Percentiles rank a stretch among this genome's conserved stretches.
phyloP scores from a whole-genome alignment of 2,113 vertebrate species.

The Tor tambroides region DNA sequence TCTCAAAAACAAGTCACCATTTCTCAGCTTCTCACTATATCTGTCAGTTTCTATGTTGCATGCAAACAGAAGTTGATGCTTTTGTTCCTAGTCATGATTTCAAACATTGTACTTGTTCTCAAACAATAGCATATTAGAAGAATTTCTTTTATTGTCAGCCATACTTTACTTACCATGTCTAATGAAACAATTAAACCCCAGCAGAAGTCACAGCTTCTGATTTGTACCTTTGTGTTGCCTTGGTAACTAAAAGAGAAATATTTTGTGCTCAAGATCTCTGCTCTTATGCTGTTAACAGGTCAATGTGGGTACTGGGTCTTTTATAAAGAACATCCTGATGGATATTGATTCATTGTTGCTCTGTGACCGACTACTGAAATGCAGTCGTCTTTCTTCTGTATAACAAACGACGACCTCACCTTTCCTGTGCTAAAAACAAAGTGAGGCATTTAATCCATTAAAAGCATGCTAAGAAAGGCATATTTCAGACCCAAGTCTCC shows the following conservation, averaged over 20 bases:
- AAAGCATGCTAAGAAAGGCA: background rate
- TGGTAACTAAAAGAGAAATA: background rate
- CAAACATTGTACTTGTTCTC: background rate
- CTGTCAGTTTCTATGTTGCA: too few relatives aligned
- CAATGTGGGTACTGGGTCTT: background rate
- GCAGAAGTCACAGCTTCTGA: background rate
- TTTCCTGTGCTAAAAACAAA: background rate
- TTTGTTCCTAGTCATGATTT: background rate
- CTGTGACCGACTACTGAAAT: background rate
- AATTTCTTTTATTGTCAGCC: background rate
- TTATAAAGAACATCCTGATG: background rate
- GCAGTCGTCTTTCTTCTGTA: background rate
- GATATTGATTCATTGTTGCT: background rate
- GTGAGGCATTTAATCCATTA: background rate
- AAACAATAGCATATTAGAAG: background rate
- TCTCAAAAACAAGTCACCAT: too few relatives aligned
- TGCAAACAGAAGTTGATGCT: too few relatives aligned
- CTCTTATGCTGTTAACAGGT: slow-evolving; percentile 1
- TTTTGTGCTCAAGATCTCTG: background rate
- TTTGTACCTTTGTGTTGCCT: background rate
- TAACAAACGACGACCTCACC: background rate
- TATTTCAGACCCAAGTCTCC: background rate
- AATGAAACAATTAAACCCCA: slow-evolving; percentile 8
- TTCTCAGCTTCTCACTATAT: too few relatives aligned
- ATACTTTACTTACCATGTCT: slow-evolving; percentile 18